Evolutionary conservation across 2,113 vertebrate genomes (phyloP).

Genomic region (Clarias batrachus): DNA sequence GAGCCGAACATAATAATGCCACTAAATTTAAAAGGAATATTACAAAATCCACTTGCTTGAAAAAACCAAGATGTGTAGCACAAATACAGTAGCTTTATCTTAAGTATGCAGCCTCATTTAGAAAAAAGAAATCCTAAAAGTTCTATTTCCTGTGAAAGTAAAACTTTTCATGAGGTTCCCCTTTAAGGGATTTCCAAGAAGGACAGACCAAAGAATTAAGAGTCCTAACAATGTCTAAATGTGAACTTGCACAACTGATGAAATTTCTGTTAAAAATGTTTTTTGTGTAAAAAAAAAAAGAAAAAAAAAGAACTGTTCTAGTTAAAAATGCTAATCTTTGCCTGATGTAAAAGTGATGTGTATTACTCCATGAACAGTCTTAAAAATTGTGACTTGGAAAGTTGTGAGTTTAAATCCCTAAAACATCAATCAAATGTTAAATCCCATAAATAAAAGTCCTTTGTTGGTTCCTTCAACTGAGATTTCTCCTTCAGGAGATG

Average conservation of each 20-base stretch:
- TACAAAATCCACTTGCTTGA: not conserved
- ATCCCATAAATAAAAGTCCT: not conserved
- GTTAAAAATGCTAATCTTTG: not conserved
- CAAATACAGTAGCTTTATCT: constrained; percentile 36
- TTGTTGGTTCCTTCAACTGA: not conserved
- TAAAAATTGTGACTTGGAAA: not conserved
- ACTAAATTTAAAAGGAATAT: not conserved
- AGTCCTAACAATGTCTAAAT: not conserved
- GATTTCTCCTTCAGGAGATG: not conserved
- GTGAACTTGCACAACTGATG: constrained; percentile 24
- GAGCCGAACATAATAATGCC: not conserved
- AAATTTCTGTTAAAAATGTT: constrained; percentile 15
- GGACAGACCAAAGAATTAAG: not conserved
- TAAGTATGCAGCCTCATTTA: constrained; percentile 22
- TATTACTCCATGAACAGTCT: not conserved
- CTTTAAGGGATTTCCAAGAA: not conserved
- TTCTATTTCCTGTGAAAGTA: not conserved
- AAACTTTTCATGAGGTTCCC: not conserved
- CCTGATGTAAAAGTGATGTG: not conserved
- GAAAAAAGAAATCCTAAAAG: not conserved
- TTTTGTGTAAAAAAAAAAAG: not conserved
- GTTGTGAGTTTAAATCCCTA: not conserved
- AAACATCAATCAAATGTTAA: not conserved
- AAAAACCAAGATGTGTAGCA: constrained; percentile 40
- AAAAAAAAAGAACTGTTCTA: not conserved